Evolutionary conservation across 2,113 vertebrate species (phyloP), one percentile per base, ranked within the genome.

Genomic region (Melanostigma gelatinosum): DNA sequence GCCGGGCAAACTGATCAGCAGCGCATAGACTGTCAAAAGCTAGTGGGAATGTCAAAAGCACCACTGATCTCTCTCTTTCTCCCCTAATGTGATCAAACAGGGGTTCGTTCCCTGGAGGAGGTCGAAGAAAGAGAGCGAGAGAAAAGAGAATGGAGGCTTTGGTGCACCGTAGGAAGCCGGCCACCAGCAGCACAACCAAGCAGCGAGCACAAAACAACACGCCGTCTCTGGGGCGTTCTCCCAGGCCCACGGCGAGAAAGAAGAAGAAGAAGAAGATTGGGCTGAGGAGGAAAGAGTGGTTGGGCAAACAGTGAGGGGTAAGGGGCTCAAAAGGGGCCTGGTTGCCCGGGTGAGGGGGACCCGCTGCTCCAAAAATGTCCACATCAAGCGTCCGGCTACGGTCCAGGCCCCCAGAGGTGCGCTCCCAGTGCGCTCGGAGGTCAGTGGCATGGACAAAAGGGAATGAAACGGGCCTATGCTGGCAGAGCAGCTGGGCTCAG

Each of bases 261-360:
- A 46, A 46, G 46, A 6, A 48, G 46, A 48, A 48, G 75, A 69
- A 60, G 88, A 73, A 78, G 74, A 79, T 79, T 75, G 77, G 85
- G 80, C 77, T 4, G 48, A 75, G 76, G 68, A 82, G 78, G 85
- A 85, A 84, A 83, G 83, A 89, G 85, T 79, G 75, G 95, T 92
- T 94, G 94, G 95, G 94, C 94, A 95, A 97, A 96, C 96, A 96
- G 96, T 92, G 93, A 97, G 96, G 96, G 96, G 96, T 89, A 87
- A 55, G 46, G 48, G 85, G 81, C 87, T 86, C 95, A 90, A 96
- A 96, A 87, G 83, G 63, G 95, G 92, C 91, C 92, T 71, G 92
- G 97, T 97, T 98, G 95, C 97, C 96, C 93, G 88, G 96, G 97
- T 95, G 96, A 96, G 92, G 93, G 93, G 94, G 91, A 92, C 88